Evolutionary conservation across 2,888 invertebrate species (phyloP), one percentile per base, ranked within the genome.

Genomic region (Lochmaea crataegi): DNA sequence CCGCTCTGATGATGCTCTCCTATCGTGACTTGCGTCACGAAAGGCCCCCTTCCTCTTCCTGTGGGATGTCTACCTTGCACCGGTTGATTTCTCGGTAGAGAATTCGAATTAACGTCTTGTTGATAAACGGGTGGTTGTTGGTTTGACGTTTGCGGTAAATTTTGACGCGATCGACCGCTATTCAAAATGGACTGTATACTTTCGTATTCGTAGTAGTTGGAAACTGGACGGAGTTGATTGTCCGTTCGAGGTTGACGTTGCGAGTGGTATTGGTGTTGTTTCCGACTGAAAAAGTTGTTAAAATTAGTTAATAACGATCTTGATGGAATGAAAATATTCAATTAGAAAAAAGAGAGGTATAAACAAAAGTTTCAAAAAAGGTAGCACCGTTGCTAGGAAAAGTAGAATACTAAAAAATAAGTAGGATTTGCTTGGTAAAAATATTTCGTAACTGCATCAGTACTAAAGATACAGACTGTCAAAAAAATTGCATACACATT

Each of bases 201-300:
- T 85, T 95, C 95, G 86, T 95, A 95, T 86, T 95, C 95, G 86
- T 94, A 95, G 87, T 93, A 94, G 87, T 94, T 95, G 74, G 94
- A 94, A 75, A 93, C 91, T 6, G 95, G 94, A 18, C 95, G 89
- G 65, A 89, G 86, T 80, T 86, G 90, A 68, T 84, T 88, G 65
- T 86, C 84, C 2, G 88, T 86, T 51, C 89, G 86, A 66, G 89
- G 86, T 76, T 91, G 89, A 2, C 84, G 80, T 83, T 90, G 90
- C 7, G 91, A 91, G 83, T 91, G 91, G 83, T 92, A 91, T 83
- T 92, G 91, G 80, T 91, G 91, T 85, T 92, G 91, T 78, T 92
- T 89, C 73, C 92, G 91, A 86, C 91, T 92, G 85, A 65, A 77
- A 68, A 45, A 26, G 2, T 32, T 4, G 5, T 53, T 18, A 16